Evolutionary conservation across 1,140 invertebrate species (phyloP), one percentile per base, ranked within the genome.

Genomic region (Nephila pilipes): DNA sequence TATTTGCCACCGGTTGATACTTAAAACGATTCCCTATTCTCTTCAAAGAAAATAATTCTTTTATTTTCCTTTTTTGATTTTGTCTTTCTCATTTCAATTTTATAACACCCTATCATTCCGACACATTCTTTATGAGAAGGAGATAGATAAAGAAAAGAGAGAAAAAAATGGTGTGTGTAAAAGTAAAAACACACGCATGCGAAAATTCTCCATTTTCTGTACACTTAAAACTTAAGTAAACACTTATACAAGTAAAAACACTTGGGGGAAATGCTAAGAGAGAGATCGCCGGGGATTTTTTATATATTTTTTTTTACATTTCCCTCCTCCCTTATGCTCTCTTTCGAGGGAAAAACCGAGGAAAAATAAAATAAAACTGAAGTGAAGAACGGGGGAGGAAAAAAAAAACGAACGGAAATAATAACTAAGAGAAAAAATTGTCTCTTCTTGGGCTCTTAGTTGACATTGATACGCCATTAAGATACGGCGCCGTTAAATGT

Each of bases 381-480:
- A 87, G 57, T 60, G 79, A 58, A 58, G 12, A 57, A 57, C n/a
- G 57, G 32, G 18, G 25, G 12, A 90, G n/a, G n/a, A 1, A 8
- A 69, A n/a, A 91, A 54, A 91, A 75, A 36, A 91, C 20, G 83
- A 36, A 60, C 55, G 55, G 85, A 87, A 87, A 60, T 83, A 69
- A 91, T 81, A 83, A 60, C 85, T 55, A 79, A 29, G 25, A 38
- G 25, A 87, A 87, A 90, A 87, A 87, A 87, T 57, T 80, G 83
- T 87, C 83, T 57, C 60, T 55, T 81, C 60, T 80, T 46, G 54
- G 60, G 63, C 85, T 91, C 91, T 79, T 93, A 81, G 91, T 93
- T 93, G 91, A 93, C 91, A 93, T 85, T 93, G 91, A 93, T 93
- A 93, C 54, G 91, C 91, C 91, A 93, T 93, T 93, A 93, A 93